A percentile compares a stretch with the other conserved stretches of the same genome.
These are phyloP conservation scores for Gymnarchus niloticus DNA, from an alignment of 2,113 vertebrate genomes.

Conservation along the genomic window DNA sequence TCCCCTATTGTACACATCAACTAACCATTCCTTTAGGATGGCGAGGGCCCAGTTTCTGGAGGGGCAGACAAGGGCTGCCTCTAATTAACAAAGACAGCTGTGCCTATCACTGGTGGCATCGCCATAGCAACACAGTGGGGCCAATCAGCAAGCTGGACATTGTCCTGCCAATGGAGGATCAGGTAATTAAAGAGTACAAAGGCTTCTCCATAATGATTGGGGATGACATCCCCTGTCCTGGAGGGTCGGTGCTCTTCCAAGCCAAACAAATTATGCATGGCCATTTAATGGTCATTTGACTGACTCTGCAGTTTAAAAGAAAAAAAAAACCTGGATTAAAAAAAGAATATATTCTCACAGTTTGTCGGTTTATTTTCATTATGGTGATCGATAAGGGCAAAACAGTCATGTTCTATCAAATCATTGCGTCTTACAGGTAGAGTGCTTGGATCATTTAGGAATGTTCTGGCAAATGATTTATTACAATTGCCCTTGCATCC, in stretches of 20 bases:
- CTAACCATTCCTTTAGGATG: conserved; percentile 10
- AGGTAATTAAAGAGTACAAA: conserved; percentile 47
- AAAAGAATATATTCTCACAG: conserved; percentile 25
- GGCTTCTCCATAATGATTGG: conserved; percentile 33
- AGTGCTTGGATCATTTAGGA: background rate
- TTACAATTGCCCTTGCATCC: background rate
- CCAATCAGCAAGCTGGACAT: background rate
- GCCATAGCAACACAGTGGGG: background rate
- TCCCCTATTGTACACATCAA: conserved; percentile 33
- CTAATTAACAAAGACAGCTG: conserved; percentile 48
- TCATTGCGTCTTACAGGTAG: background rate
- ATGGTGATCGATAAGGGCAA: background rate
- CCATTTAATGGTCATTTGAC: conserved; percentile 24
- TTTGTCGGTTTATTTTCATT: background rate
- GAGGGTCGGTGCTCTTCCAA: conserved; percentile 37
- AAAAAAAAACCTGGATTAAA: conserved; percentile 27
- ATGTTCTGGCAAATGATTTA: background rate
- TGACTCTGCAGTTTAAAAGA: conserved; percentile 35
- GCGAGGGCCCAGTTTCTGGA: conserved; percentile 7
- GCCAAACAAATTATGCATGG: conserved; percentile 39
- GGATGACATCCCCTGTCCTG: conserved; percentile 41
- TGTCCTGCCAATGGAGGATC: conserved; percentile 18
- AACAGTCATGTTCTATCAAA: background rate
- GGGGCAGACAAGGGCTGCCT: conserved; percentile 31
- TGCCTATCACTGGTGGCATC: background rate